A percentile compares a stretch with the other conserved stretches of the same genome.
Conservation (phyloP, 2,113 vertebrate species). For the Hucho hucho region DNA sequence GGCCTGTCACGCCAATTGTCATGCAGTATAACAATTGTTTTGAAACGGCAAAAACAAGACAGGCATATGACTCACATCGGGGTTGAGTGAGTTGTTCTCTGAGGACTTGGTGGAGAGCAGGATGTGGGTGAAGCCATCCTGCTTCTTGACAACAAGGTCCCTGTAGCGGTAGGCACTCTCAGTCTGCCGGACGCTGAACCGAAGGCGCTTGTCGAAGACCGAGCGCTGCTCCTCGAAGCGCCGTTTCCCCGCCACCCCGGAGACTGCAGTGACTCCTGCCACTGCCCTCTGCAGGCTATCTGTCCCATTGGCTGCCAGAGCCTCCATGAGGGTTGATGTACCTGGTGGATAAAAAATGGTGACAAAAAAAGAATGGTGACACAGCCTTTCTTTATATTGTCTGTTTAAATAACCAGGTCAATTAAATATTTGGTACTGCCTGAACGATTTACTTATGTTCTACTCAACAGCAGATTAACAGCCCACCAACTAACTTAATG, state of each 20-base stretch:
- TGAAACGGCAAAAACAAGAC: background rate
- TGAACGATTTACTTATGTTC: no score
- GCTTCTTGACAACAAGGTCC: slow-evolving; percentile 96
- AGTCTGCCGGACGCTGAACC: slow-evolving; percentile 94
- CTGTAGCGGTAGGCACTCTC: slow-evolving; percentile 97
- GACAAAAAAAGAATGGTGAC: no score
- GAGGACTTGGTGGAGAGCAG: slow-evolving; percentile 95
- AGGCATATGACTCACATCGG: slow-evolving; percentile 76
- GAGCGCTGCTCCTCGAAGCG: slow-evolving; percentile 87
- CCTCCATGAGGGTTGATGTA: slow-evolving; percentile 81
- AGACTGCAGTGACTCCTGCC: slow-evolving; percentile 65
- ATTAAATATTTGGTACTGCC: no score
- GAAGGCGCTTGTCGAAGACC: slow-evolving; percentile 89
- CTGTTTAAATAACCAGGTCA: no score
- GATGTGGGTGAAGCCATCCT: slow-evolving; percentile 97
- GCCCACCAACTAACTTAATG: no score
- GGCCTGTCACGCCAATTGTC: background rate
- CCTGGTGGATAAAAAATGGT: slow-evolving; percentile 64
- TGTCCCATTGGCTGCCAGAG: slow-evolving; percentile 80
- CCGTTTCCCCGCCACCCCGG: slow-evolving; percentile 74
- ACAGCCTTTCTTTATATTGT: no score
- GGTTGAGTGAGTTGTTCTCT: slow-evolving; percentile 94
- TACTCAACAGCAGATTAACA: no score
- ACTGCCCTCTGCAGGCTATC: slow-evolving; percentile 76
- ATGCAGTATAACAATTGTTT: no score